Evolutionary conservation across 2,113 vertebrate genomes (phyloP).

Genomic region (Butastur rufipennis): DNA sequence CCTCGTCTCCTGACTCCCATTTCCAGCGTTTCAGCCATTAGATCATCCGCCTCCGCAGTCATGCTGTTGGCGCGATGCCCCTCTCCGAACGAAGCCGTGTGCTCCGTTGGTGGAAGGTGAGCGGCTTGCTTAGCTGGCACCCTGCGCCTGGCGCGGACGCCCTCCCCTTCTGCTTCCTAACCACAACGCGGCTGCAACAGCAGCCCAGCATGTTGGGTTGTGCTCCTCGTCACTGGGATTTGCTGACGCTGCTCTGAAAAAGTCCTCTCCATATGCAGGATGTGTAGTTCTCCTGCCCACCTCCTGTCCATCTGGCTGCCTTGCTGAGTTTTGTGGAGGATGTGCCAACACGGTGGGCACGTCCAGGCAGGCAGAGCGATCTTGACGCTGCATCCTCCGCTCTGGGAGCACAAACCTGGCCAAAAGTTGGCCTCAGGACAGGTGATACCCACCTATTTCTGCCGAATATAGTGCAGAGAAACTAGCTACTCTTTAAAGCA

Average conservation of each 20-base stretch:
- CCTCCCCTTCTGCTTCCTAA: neutral
- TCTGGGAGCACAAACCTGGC: neutral
- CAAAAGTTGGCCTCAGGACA: neutral
- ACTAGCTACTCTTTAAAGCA: neutral
- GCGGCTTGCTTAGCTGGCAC: neutral
- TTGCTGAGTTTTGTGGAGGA: neutral
- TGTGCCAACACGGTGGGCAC: neutral
- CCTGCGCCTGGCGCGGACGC: rapidly evolving
- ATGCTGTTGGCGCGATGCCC: neutral
- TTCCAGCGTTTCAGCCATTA: neutral
- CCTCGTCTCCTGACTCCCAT: neutral
- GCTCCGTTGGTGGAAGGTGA: neutral
- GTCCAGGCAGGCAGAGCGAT: neutral
- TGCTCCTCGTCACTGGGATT: rapidly evolving
- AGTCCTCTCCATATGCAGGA: neutral
- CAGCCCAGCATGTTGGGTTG: neutral
- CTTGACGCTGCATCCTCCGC: neutral
- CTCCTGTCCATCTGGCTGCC: neutral
- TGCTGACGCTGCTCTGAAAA: neutral
- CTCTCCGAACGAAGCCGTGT: rapidly evolving
- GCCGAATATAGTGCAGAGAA: neutral
- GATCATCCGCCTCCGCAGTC: neutral
- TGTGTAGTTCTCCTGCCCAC: neutral
- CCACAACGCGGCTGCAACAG: neutral
- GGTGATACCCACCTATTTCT: neutral